A percentile compares a stretch with the other conserved stretches of the same genome.
Evolutionary conservation across 2,797 vertebrate genomes (phyloP).

Genomic region (Sebastolobus altivelis): DNA sequence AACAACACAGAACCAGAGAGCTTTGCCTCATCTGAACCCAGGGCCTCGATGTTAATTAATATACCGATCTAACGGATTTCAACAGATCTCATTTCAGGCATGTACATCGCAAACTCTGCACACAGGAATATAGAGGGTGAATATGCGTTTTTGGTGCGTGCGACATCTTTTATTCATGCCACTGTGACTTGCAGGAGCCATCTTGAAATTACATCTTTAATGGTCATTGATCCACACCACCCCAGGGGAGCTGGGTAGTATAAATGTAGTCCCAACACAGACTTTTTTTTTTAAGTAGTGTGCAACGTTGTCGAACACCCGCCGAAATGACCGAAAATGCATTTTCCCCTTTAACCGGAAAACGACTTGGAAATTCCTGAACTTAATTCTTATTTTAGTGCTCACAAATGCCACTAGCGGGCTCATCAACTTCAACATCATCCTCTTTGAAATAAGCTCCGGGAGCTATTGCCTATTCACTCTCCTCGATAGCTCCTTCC

Average conservation of each 20-base stretch:
- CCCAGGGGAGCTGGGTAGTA: slow-evolving; percentile 61
- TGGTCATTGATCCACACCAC: slow-evolving; percentile 80
- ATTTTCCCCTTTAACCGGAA: slow-evolving; percentile 54
- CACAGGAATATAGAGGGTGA: slow-evolving; percentile 40
- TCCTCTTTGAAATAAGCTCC: slow-evolving; percentile 36
- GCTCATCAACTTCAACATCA: slow-evolving; percentile 29
- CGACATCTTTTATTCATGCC: slow-evolving; percentile 86
- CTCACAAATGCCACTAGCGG: slow-evolving; percentile 20
- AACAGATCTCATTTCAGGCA: slow-evolving; percentile 13
- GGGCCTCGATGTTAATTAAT: background rate
- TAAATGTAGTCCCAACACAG: slow-evolving; percentile 67
- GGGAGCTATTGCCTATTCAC: slow-evolving; percentile 43
- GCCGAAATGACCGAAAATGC: slow-evolving; percentile 44
- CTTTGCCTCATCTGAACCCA: background rate
- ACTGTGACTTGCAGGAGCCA: slow-evolving; percentile 76
- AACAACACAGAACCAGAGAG: background rate
- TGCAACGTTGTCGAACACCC: slow-evolving; percentile 49
- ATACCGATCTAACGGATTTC: background rate
- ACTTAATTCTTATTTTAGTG: slow-evolving; percentile 31
- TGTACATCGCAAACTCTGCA: background rate
- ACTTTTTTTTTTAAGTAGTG: slow-evolving; percentile 53
- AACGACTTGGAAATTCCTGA: slow-evolving; percentile 44
- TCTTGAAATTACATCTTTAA: slow-evolving; percentile 85
- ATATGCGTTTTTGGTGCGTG: slow-evolving; percentile 41
- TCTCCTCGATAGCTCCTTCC: slow-evolving; percentile 41